Percentiles rank a stretch among this genome's conserved stretches.
Conservation (phyloP, 2,888 invertebrate species). For the Drosophila pseudotakahashii region DNA sequence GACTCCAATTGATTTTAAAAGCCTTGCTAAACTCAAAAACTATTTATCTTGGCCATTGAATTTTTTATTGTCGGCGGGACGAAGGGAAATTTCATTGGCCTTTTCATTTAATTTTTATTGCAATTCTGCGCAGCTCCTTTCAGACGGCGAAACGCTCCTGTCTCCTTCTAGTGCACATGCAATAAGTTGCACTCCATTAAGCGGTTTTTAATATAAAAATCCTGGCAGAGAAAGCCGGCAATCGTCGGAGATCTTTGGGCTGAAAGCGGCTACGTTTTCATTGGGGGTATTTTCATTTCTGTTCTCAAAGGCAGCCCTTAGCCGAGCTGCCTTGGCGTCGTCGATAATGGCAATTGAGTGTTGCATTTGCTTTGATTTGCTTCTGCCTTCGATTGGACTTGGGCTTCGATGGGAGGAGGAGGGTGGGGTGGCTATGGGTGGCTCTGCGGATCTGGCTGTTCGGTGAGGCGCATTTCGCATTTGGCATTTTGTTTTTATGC, state of each 20-base stretch:
- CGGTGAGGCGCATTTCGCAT: slow-evolving; percentile 43
- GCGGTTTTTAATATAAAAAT: slow-evolving; percentile 74
- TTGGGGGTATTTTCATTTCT: slow-evolving; percentile 34
- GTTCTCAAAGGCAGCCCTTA: slow-evolving; percentile 22
- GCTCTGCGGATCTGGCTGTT: background rate
- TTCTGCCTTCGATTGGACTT: slow-evolving; percentile 32
- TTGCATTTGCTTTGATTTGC: slow-evolving; percentile 80
- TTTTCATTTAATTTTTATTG: slow-evolving; percentile 66
- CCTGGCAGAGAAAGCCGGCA: slow-evolving; percentile 4
- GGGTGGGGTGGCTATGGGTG: too few species aligned
- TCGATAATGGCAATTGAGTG: slow-evolving; percentile 78
- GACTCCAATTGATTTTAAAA: background rate
- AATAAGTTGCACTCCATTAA: slow-evolving; percentile 77
- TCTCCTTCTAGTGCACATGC: slow-evolving; percentile 55
- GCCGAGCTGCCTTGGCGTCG: slow-evolving; percentile 33
- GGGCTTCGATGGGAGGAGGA: background rate
- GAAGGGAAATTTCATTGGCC: slow-evolving; percentile 36
- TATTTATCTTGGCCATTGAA: background rate
- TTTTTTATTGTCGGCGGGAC: slow-evolving; percentile 9
- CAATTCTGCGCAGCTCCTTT: slow-evolving; percentile 49
- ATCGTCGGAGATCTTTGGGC: slow-evolving; percentile 6
- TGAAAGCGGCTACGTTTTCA: slow-evolving; percentile 30
- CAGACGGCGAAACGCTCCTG: background rate
- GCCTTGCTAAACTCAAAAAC: background rate
- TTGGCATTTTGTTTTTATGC: slow-evolving; percentile 49